Conservation (phyloP, 1,140 invertebrate genomes). For the Melipona quadrifasciata region DNA sequence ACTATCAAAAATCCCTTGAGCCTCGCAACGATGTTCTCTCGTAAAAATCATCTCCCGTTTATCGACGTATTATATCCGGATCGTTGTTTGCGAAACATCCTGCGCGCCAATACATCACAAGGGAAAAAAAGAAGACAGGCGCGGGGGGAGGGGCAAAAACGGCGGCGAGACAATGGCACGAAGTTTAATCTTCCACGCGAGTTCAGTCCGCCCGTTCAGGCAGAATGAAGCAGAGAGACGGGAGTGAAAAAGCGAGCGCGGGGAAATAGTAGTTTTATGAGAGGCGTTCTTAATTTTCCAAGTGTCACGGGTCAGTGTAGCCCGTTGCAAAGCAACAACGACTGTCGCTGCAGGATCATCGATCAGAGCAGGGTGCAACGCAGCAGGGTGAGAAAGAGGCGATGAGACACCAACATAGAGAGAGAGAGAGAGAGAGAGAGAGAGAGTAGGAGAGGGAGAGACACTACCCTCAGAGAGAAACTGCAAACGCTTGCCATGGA, state of each 20-base stretch:
- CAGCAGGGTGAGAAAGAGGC: conserved; percentile 1
- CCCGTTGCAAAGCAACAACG: conserved; percentile 39
- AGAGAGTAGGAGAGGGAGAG: not conserved
- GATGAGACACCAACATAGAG: not conserved
- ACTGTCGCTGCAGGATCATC: conserved; percentile 64
- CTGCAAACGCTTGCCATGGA: conserved; percentile 63
- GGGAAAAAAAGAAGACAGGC: not conserved
- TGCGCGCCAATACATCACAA: not conserved
- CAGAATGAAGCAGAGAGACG: not conserved
- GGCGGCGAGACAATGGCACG: not conserved
- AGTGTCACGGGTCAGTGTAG: conserved; percentile 47
- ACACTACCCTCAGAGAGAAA: conserved; percentile 52
- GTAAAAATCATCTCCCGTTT: not conserved
- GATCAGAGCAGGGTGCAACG: conserved; percentile 49
- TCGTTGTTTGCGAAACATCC: conserved; percentile 2
- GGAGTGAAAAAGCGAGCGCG: not conserved
- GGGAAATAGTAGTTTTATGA: conserved; percentile 32
- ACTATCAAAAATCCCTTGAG: not conserved
- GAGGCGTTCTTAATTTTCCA: conserved; percentile 55
- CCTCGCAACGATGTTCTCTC: too few species aligned
- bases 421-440: not conserved
- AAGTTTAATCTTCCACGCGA: conserved; percentile 37
- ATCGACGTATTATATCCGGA: not conserved
- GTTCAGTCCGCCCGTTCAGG: conserved; percentile 7
- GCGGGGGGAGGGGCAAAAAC: not conserved